Evolutionary conservation across 2,888 invertebrate species (phyloP).

Genomic region (Muscina levida): DNA sequence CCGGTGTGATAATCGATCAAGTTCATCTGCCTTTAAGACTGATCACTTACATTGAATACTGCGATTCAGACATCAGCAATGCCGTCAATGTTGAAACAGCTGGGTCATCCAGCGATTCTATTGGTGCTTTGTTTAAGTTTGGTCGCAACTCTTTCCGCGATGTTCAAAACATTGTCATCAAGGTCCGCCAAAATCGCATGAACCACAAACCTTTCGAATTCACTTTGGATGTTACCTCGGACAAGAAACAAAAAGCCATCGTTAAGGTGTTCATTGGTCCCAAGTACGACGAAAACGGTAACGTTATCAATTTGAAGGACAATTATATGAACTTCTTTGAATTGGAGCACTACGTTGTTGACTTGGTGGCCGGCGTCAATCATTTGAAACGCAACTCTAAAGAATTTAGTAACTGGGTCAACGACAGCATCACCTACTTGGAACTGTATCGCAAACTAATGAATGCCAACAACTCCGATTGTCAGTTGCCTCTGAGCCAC

Average conservation of each 20-base stretch:
- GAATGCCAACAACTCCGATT: slow-evolving; percentile 80
- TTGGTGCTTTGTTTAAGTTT: slow-evolving; percentile 70
- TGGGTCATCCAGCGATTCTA: slow-evolving; percentile 76
- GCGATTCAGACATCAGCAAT: slow-evolving; percentile 83
- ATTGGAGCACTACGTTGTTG: slow-evolving; percentile 84
- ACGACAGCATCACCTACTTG: slow-evolving; percentile 82
- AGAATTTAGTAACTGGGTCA: slow-evolving; percentile 84
- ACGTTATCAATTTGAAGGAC: slow-evolving; percentile 81
- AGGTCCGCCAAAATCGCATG: slow-evolving; percentile 83
- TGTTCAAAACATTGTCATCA: slow-evolving; percentile 80
- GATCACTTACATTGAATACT: slow-evolving; percentile 86
- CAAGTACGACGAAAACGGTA: slow-evolving; percentile 83
- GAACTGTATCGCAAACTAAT: slow-evolving; percentile 81
- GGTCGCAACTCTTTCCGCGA: slow-evolving; percentile 75
- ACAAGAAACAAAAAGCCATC: slow-evolving; percentile 82
- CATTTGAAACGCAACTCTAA: slow-evolving; percentile 82
- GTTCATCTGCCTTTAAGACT: slow-evolving; percentile 84
- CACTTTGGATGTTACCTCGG: slow-evolving; percentile 82
- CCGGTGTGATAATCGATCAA: slow-evolving; percentile 84
- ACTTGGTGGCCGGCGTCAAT: slow-evolving; percentile 82
- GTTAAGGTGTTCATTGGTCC: slow-evolving; percentile 87
- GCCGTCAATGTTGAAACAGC: slow-evolving; percentile 78
- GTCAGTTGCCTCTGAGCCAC: slow-evolving; percentile 80
- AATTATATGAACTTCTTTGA: slow-evolving; percentile 85
- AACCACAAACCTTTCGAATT: slow-evolving; percentile 85